These are phyloP conservation scores for Pediacus dermestoides DNA, from an alignment of 2,888 invertebrate genomes.

Conservation along the genomic window DNA sequence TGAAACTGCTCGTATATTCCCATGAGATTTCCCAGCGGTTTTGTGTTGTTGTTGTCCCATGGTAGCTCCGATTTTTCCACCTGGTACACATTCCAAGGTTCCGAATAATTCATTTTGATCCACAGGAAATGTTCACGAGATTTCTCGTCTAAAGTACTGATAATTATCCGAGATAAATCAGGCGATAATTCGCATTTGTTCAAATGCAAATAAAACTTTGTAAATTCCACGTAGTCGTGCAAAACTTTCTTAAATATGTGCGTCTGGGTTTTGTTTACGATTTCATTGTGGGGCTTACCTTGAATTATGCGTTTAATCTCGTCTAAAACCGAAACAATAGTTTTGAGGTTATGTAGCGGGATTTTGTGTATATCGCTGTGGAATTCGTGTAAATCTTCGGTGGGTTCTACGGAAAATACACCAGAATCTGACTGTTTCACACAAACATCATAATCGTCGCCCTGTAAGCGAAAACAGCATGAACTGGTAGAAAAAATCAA, in stretches of 20 bases:
- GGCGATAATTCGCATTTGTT: constrained; percentile 27
- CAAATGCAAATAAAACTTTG: constrained; percentile 35
- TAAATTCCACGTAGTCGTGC: constrained; percentile 36
- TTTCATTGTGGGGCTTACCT: constrained; percentile 13
- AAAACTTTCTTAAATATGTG: constrained; percentile 29
- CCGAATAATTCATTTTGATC: constrained; percentile 31
- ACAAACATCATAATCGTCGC: constrained; percentile 28
- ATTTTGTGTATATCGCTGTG: no score
- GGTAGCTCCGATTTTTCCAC: constrained; percentile 38
- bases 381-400: no score
- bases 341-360: constrained; percentile 9
- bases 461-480: constrained; percentile 23
- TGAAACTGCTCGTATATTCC: constrained; percentile 39
- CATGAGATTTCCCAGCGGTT: constrained; percentile 28
- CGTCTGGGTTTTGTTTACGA: constrained; percentile 19
- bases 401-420: constrained; percentile 13
- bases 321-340: constrained; percentile 30
- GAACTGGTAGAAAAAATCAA: constrained; percentile 6
- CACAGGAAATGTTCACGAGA: constrained; percentile 31
- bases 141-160: constrained; percentile 28
- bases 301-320: constrained; percentile 24
- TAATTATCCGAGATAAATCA: constrained; percentile 30
- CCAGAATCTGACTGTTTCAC: constrained; percentile 19
- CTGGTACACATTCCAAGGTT: constrained; percentile 31
- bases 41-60: constrained; percentile 14